A percentile compares a stretch with the other conserved stretches of the same genome.
Evolutionary conservation across 2,797 vertebrate genomes (phyloP).

Genomic region (Enteromius mattozi): DNA sequence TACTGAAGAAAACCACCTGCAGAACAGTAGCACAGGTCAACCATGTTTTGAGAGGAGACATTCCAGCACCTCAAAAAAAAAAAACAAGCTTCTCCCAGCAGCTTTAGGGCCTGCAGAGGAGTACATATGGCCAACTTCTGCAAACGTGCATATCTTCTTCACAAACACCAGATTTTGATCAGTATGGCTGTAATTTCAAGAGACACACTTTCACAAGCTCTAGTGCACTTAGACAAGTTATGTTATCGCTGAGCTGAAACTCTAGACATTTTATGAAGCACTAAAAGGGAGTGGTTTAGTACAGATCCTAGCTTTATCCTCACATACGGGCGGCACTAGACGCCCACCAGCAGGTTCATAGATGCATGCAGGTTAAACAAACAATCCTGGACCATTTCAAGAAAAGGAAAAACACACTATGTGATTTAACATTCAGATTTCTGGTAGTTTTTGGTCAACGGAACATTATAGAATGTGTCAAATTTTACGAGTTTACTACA

Average conservation of each 20-base stretch:
- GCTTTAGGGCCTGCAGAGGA: slow-evolving; percentile 16
- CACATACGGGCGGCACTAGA: neutral
- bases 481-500: neutral
- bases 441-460: no score
- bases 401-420: neutral
- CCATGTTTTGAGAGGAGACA: slow-evolving; percentile 57
- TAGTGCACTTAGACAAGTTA: slow-evolving; percentile 17
- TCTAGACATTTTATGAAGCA: neutral
- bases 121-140: slow-evolving; percentile 20
- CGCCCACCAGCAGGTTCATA: neutral
- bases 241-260: neutral
- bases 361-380: slow-evolving; percentile 10
- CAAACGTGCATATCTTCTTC: slow-evolving; percentile 26
- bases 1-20: slow-evolving; percentile 58
- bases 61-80: slow-evolving; percentile 43
- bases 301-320: neutral
- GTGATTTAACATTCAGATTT: neutral
- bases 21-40: slow-evolving; percentile 60
- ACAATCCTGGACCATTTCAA: neutral
- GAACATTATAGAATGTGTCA: neutral
- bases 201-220: slow-evolving; percentile 1
- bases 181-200: neutral
- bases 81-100: neutral
- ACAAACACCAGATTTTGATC: neutral
- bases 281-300: neutral